Conservation (phyloP, 1,140 invertebrate genomes). For the Drosophila ogumai region DNA sequence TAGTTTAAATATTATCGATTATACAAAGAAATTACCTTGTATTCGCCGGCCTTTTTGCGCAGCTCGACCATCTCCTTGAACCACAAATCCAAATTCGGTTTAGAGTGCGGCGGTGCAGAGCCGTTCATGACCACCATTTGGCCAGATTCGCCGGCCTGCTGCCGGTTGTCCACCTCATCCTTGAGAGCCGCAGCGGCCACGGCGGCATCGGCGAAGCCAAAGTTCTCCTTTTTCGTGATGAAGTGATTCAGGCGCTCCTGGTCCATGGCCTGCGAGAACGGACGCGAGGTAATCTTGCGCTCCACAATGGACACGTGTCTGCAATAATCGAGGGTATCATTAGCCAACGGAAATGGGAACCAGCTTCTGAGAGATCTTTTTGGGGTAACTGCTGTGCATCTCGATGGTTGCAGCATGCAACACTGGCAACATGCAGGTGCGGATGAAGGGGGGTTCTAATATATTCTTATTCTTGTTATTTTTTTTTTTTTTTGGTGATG, state of each 20-base stretch:
- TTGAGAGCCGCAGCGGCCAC: constrained; percentile 49
- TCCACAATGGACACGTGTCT: constrained; percentile 83
- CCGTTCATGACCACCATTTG: constrained; percentile 75
- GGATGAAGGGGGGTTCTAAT: constrained; percentile 33
- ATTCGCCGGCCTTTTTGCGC: constrained; percentile 95
- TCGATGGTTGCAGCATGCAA: constrained; percentile 36
- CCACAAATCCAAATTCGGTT: constrained; percentile 88
- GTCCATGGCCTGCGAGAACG: constrained; percentile 91
- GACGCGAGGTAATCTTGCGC: constrained; percentile 85
- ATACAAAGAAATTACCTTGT: constrained; percentile 89
- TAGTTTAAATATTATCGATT: too few species aligned
- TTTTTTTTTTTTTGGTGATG: constrained; percentile 19
- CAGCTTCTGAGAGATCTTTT: constrained; percentile 2
- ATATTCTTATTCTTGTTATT: background rate
- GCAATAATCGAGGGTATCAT: constrained; percentile 39
- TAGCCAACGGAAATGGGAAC: constrained; percentile 13
- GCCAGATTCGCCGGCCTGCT: constrained; percentile 33
- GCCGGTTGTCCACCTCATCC: constrained; percentile 65
- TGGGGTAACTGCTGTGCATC: constrained; percentile 29
- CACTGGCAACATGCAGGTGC: constrained; percentile 55
- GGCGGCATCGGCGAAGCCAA: constrained; percentile 73
- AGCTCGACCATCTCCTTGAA: constrained; percentile 94
- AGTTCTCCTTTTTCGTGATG: constrained; percentile 83
- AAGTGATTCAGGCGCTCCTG: constrained; percentile 87
- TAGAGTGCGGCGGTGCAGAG: constrained; percentile 74